phyloP scores from a whole-genome alignment of 2,888 invertebrate species.

The Dugesia japonica region DNA sequence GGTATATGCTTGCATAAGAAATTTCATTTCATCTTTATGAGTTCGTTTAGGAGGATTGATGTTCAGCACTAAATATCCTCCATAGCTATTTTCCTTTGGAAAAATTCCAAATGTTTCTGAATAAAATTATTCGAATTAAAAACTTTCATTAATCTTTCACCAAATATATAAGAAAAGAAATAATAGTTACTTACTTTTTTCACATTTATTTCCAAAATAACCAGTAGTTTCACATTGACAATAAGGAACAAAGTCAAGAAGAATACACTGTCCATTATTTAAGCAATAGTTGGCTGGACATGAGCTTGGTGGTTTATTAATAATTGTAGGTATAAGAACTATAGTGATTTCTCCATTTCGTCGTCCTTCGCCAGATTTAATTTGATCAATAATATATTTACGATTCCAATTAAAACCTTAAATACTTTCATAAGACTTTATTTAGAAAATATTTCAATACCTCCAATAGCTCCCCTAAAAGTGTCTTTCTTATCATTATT shows the following conservation, averaged over 20 bases:
- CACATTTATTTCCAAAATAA: neutral
- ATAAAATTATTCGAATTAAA: neutral
- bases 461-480: conserved; percentile 27
- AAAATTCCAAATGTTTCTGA: neutral
- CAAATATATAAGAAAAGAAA: too few species aligned
- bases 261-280: neutral
- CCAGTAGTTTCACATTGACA: conserved; percentile 20
- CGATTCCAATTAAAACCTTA: conserved; percentile 29
- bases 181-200: neutral
- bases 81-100: neutral
- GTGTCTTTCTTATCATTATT: conserved; percentile 23
- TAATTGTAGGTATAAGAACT: neutral
- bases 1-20: neutral
- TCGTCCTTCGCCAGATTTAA: neutral
- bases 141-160: too few species aligned
- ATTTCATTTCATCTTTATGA: neutral
- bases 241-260: conserved; percentile 13
- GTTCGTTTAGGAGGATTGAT: neutral
- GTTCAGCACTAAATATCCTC: neutral
- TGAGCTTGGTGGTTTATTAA: neutral
- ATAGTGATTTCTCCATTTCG: neutral
- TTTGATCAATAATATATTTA: neutral
- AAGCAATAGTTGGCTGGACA: conserved; percentile 3
- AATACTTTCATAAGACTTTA: neutral
- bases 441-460: neutral